A percentile compares a stretch with the other conserved stretches of the same genome.
Evolutionary conservation across 64 coral and sea anemone genomes (phyloP).

Genomic region (Hydrozoanthus tunicans): DNA sequence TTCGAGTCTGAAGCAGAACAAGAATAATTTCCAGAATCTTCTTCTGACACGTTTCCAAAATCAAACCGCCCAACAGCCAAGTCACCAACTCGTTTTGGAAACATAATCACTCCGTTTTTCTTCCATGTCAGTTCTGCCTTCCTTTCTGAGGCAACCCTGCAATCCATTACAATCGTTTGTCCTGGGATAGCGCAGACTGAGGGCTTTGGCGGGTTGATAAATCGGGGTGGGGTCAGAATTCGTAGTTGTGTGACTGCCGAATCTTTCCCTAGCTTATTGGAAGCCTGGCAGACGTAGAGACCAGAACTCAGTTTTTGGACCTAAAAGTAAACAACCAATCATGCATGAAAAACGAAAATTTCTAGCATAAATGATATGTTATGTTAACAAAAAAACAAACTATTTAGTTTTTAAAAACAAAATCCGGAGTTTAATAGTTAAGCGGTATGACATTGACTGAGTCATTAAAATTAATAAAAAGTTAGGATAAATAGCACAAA

Average conservation of each 20-base stretch:
- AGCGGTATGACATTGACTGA: neutral
- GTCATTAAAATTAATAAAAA: neutral
- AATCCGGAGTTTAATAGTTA: neutral
- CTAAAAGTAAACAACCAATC: neutral
- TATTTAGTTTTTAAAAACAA: neutral
- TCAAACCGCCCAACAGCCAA: neutral
- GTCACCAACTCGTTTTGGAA: neutral
- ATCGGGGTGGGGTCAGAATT: conserved; percentile 1
- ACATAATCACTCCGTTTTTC: conserved; percentile 1
- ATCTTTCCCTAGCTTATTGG: conserved; percentile 30
- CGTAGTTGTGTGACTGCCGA: conserved; percentile 6
- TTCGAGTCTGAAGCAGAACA: conserved; percentile 33
- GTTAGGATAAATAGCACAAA: neutral
- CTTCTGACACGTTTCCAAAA: conserved; percentile 19
- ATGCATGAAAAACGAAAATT: neutral
- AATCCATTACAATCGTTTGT: conserved; percentile 4
- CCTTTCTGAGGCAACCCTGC: conserved; percentile 1
- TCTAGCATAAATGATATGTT: no score
- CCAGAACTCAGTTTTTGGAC: conserved; percentile 31
- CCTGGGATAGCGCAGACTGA: neutral
- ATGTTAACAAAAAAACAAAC: no score
- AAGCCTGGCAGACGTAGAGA: conserved; percentile 31
- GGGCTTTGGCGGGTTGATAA: neutral
- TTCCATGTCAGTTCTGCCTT: neutral
- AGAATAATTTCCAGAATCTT: conserved; percentile 36